Conservation (phyloP, 37 sponge, comb jelly and placozoan genomes). For the Spongilla lacustris region DNA sequence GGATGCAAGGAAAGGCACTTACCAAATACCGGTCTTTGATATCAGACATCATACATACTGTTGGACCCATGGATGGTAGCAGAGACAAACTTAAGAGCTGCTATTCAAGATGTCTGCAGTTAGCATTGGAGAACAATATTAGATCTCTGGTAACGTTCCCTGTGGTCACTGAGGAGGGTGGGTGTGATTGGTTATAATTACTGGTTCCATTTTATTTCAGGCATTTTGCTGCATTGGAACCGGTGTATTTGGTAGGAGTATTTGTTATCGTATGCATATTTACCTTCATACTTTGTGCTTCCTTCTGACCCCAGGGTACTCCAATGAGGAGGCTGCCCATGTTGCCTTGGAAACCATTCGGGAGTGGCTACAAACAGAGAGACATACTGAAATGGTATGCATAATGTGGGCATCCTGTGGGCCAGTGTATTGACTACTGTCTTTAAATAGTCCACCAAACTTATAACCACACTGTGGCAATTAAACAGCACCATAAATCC, state of each 20-base stretch:
- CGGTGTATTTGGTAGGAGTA: slow-evolving; percentile 79
- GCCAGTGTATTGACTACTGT: no score
- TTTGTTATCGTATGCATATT: no score
- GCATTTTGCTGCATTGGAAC: slow-evolving; percentile 93
- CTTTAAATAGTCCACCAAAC: no score
- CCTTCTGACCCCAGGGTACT: slow-evolving; percentile 53
- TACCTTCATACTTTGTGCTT: not conserved
- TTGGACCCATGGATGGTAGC: slow-evolving; percentile 73
- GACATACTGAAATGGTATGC: slow-evolving; percentile 74
- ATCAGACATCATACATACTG: slow-evolving; percentile 88
- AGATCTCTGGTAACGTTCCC: slow-evolving; percentile 68
- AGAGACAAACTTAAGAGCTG: slow-evolving; percentile 58
- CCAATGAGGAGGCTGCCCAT: slow-evolving; percentile 80
- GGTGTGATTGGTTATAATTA: no score
- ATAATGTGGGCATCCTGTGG: no score
- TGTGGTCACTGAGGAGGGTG: no score
- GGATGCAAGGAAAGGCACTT: not conserved
- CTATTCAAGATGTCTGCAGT: slow-evolving; percentile 65
- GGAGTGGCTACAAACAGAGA: slow-evolving; percentile 75
- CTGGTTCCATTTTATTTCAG: slow-evolving; percentile 36
- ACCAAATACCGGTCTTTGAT: not conserved
- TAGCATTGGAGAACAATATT: slow-evolving; percentile 68
- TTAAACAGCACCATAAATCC: no score
- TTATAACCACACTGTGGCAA: no score
- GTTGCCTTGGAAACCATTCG: slow-evolving; percentile 69